Conservation (phyloP, 2,888 invertebrate species). For the Pelosia muscerda region DNA sequence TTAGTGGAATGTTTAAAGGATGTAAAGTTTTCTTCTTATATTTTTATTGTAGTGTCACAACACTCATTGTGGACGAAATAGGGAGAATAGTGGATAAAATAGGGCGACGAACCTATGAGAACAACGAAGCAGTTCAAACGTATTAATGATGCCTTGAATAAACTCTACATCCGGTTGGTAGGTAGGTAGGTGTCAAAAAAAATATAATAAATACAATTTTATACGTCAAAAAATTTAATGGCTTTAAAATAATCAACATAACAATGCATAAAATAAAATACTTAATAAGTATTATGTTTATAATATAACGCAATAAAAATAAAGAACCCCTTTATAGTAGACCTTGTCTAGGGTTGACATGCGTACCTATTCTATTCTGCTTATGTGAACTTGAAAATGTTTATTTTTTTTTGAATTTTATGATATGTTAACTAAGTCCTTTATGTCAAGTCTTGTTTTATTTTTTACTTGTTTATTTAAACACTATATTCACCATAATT, state of each 20-base stretch:
- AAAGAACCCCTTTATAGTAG: neutral
- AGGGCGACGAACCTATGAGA: neutral
- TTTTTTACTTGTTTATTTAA: no score
- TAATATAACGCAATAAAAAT: conserved; percentile 3
- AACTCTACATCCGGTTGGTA: neutral
- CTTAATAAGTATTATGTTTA: neutral
- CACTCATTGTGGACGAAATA: no score
- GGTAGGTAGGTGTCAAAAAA: conserved; percentile 10
- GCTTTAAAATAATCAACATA: neutral
- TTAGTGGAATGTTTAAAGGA: neutral
- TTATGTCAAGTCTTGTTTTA: no score
- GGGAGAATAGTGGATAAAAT: neutral
- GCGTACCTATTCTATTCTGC: neutral
- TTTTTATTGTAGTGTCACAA: no score
- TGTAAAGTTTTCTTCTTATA: neutral
- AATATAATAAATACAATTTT: neutral
- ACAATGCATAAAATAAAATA: neutral
- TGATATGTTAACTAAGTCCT: no score
- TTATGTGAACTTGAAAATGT: no score
- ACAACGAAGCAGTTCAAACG: neutral
- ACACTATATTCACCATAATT: no score
- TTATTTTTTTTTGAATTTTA: no score
- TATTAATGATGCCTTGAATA: neutral
- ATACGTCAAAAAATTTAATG: neutral
- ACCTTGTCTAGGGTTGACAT: neutral